Percentiles rank a stretch among this genome's conserved stretches.
These are phyloP conservation scores for Ctenopoma kingsleyae DNA, from an alignment of 2,797 vertebrate genomes.

Conservation along the genomic window DNA sequence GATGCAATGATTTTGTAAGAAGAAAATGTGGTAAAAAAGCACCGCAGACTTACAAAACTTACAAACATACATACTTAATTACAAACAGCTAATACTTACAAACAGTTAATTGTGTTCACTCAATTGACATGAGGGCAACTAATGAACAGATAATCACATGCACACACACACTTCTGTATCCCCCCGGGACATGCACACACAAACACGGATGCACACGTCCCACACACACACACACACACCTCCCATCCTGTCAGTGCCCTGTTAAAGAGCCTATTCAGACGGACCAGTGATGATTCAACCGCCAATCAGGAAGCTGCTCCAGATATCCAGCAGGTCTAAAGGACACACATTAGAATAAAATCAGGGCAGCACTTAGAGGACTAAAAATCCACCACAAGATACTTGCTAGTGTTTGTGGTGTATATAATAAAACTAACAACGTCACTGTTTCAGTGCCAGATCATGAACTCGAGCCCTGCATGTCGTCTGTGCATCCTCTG, in stretches of 20 bases:
- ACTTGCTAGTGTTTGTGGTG: background rate
- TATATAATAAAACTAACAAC: background rate
- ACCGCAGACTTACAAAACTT: background rate
- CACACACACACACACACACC: slow-evolving; percentile 23
- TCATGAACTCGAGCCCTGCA: background rate
- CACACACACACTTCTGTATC: slow-evolving; percentile 12
- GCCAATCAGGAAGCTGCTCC: slow-evolving; percentile 39
- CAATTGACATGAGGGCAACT: slow-evolving; percentile 28
- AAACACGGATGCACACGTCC: slow-evolving; percentile 27
- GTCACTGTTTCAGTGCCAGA: background rate
- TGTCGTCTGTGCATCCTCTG: background rate
- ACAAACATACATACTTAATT: slow-evolving; percentile 6
- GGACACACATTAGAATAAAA: slow-evolving; percentile 28
- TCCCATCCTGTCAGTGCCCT: background rate
- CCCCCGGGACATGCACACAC: slow-evolving; percentile 14
- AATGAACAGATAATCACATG: slow-evolving; percentile 48
- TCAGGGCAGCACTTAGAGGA: slow-evolving; percentile 5
- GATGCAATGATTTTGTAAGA: slow-evolving; percentile 29
- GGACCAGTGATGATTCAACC: slow-evolving; percentile 43
- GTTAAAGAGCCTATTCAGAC: slow-evolving; percentile 35
- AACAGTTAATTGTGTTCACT: slow-evolving; percentile 28
- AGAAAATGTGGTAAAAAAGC: background rate
- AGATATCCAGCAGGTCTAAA: slow-evolving; percentile 33
- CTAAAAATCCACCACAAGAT: slow-evolving; percentile 8
- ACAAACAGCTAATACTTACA: slow-evolving; percentile 33